Evolutionary conservation across 2,113 vertebrate genomes (phyloP), one percentile per base, ranked within the genome.

Genomic region (Nesoenas mayeri): DNA sequence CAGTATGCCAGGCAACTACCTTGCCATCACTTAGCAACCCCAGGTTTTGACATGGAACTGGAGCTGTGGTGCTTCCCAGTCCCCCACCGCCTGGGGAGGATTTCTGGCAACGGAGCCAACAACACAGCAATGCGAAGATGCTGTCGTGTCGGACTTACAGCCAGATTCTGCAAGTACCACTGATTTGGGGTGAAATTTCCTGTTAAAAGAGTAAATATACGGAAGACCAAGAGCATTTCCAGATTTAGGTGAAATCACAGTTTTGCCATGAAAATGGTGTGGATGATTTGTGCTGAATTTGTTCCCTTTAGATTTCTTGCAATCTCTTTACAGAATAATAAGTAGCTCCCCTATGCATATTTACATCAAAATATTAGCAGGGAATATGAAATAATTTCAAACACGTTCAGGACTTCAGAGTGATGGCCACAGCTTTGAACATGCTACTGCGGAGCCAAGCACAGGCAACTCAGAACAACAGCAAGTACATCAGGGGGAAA

Each of bases 21-120:
- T 79, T 57, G 71, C 79, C 79, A 81, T 88, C 82, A 66, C 75
- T 90, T 70, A 70, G 91, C 73, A 95, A 84, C 60, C 42, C 34
- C 65, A 84, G 83, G 48, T 47, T 62, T 38, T 62, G 85, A 85
- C 58, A 86, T 0, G 1, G 22, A 80, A 50, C 38, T 56, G 66
- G 56, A 79, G 85, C 71, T 75, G 3, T 40, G 20, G 36, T 4
- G 36, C 71, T 71, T 66, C 64, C 72, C 10, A 0, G 47, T 48
- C 14, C 67, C 74, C 69, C 42, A 42, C 29, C 4, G 1, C 3
- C 22, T 6, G 17, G 24, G 47, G 31, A 74, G n/a, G 47, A 84
- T 61, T 91, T 62, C 79, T 44, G 42, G 7, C 42, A 44, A 44
- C 6, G 16, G 1, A 88, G 50, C n/a, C 4, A 0, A 31, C 0